Evolutionary conservation across 2,888 invertebrate species (phyloP), one percentile per base, ranked within the genome.

Genomic region (Homarus gammarus): DNA sequence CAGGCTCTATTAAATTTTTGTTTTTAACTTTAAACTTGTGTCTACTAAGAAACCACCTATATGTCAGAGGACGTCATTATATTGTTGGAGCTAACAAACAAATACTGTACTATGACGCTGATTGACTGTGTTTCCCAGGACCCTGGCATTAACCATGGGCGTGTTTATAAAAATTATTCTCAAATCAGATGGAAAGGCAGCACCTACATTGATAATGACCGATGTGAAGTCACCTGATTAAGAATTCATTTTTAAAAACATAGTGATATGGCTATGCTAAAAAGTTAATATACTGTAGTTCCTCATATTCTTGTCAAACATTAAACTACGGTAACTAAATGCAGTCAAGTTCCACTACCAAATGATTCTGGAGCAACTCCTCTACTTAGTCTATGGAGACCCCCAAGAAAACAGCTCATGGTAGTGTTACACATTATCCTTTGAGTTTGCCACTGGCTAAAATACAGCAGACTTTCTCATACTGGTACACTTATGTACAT

Each of bases 121-220:
- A 56, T 84, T 38, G 64, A 44, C 84, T 75, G 84, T 84, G 84
- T 84, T 84, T 84, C 75, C 84, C 84, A 51, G 73, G 56, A 77
- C 64, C 77, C 36, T 64, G 77, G 77, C 61, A 44, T 84, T 49
- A 61, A n/a, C 84, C 40, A 61, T 40, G 75, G 33, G 38, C 44
- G 15, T 83, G 70, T 22, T 44, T 5, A 82, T 64, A 27, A 40
- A 68, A 82, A 44, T n/a, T 81, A 81, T 44, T 61, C 68, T 61
- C 27, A 64, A 15, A 27, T 6, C 5, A 68, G n/a, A 68, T 27
- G 18, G 27, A 18, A 75, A 33, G 64, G 6, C 15, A 3, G 27
- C 1, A 64, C 27, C 64, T 27, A n/a, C 27, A 64, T 1, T 31
- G 64, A 27, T 27, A 6, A 27, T 64, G 27, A 64, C 6, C 64